Percentiles rank a stretch among this genome's conserved stretches.
Conservation (phyloP, 2,888 invertebrate genomes). For the Graphium colonna region DNA sequence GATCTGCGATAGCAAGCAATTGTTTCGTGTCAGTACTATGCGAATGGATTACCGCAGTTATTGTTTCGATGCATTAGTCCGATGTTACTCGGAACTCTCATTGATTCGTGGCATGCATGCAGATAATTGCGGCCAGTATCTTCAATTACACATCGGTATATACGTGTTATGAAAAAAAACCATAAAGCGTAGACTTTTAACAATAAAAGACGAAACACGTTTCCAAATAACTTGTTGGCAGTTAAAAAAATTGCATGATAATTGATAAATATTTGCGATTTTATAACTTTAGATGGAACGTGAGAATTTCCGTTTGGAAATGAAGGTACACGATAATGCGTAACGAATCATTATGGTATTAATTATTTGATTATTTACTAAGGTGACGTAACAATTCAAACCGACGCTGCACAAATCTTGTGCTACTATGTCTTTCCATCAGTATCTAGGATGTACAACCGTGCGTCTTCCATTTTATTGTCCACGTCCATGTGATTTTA, state of each 20-base stretch:
- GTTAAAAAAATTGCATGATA: no score
- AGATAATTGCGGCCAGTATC: not conserved
- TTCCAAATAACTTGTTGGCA: no score
- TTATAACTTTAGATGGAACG: not conserved
- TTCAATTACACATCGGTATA: not conserved
- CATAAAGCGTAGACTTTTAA: no score
- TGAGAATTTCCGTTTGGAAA: not conserved
- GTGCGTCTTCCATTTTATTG: no score
- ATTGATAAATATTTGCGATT: not conserved
- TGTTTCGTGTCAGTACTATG: slow-evolving; percentile 26
- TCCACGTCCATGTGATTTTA: no score
- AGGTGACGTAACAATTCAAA: no score
- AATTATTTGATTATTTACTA: no score
- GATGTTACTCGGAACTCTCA: slow-evolving; percentile 19
- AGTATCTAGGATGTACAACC: no score
- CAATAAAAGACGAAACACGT: not conserved
- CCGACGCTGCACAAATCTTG: no score
- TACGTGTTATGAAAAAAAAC: no score
- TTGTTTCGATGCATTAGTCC: slow-evolving; percentile 17
- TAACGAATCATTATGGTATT: no score
- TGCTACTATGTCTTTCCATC: no score
- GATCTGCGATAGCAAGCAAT: slow-evolving; percentile 28
- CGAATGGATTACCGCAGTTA: slow-evolving; percentile 22
- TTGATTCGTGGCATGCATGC: not conserved
- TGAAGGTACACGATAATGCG: not conserved